Evolutionary conservation across 2,113 vertebrate species (phyloP).

Genomic region (Boleophthalmus pectinirostris): DNA sequence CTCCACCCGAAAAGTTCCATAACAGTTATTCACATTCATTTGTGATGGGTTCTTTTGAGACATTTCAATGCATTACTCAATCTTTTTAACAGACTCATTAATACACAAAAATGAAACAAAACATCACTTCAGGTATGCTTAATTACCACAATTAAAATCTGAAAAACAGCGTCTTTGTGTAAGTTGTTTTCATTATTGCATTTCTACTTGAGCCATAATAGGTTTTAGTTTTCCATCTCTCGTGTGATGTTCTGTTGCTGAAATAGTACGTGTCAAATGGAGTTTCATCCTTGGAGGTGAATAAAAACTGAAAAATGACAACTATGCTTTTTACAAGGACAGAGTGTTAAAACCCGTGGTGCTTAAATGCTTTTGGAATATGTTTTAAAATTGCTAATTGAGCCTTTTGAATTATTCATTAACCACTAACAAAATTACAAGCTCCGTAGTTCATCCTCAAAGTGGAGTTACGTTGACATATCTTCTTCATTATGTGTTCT

Average conservation of each 20-base stretch:
- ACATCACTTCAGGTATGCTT: neutral
- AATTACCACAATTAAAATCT: neutral
- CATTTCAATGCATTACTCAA: neutral
- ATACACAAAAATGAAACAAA: neutral
- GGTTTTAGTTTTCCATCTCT: neutral
- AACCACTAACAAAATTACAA: neutral
- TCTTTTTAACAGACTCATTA: neutral
- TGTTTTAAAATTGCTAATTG: neutral
- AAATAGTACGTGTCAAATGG: neutral
- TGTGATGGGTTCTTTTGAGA: neutral
- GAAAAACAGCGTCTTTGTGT: neutral
- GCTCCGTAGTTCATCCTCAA: neutral
- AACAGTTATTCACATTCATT: no score
- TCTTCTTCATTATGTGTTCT: neutral
- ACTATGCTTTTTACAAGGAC: neutral
- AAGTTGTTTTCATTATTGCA: neutral
- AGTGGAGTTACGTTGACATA: neutral
- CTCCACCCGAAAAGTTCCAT: no score
- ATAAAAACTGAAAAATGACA: neutral
- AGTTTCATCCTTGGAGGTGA: neutral
- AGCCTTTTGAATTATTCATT: slow-evolving; percentile 2
- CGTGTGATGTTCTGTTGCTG: neutral
- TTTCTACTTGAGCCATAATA: neutral
- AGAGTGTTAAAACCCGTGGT: neutral
- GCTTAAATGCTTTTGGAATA: neutral